Percentiles rank a stretch among this genome's conserved stretches.
Evolutionary conservation across 2,797 vertebrate genomes (phyloP).

Genomic region (Acipenser oxyrinchus): DNA sequence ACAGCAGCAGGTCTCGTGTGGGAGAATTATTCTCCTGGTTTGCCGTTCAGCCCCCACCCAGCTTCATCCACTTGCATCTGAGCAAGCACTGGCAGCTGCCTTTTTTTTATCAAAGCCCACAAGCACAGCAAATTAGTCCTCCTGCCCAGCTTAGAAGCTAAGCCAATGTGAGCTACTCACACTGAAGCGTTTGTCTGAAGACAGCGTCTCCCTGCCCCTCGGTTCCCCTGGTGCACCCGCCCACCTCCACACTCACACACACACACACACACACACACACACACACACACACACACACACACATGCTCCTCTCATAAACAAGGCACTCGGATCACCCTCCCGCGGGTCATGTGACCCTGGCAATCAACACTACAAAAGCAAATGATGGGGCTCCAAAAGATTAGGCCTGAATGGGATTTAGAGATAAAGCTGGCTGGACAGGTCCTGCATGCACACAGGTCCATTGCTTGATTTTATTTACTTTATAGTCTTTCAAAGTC

Average conservation of each 20-base stretch:
- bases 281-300: constrained; percentile 28
- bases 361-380: constrained; percentile 33
- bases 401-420: constrained; percentile 18
- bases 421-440: constrained; percentile 14
- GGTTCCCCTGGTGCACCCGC: constrained; percentile 66
- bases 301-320: constrained; percentile 59
- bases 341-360: constrained; percentile 51
- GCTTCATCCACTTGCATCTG: constrained; percentile 62
- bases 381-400: constrained; percentile 26
- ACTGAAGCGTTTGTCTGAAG: constrained; percentile 56
- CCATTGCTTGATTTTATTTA: constrained; percentile 12
- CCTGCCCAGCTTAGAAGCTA: constrained; percentile 66
- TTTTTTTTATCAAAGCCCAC: constrained; percentile 64
- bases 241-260: constrained; percentile 46
- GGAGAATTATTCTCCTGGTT: constrained; percentile 23
- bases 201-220: constrained; percentile 55
- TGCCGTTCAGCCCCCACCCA: constrained; percentile 30
- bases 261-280: constrained; percentile 23
- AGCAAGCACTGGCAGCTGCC: constrained; percentile 72
- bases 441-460: constrained; percentile 1
- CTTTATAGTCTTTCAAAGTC: too few species aligned
- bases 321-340: constrained; percentile 44
- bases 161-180: constrained; percentile 73
- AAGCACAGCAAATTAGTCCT: constrained; percentile 68
- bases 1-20: neutral